Evolutionary conservation across 2,888 invertebrate genomes (phyloP).

Genomic region (Hydraecia micacea): DNA sequence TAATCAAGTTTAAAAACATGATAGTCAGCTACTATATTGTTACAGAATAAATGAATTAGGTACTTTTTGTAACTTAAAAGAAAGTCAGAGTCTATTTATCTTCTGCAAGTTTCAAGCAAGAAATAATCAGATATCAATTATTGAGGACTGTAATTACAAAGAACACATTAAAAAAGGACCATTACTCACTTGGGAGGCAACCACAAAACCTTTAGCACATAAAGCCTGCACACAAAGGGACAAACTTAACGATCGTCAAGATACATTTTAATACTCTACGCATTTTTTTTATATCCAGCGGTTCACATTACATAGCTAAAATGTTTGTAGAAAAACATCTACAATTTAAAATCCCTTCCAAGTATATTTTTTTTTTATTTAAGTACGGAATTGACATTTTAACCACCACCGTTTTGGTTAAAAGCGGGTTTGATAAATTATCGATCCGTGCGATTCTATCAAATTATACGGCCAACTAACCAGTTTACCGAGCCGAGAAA

Average conservation of each 20-base stretch:
- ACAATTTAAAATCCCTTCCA: not conserved
- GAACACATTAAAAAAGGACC: slow-evolving; percentile 30
- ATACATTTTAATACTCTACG: slow-evolving; percentile 40
- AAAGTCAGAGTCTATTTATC: slow-evolving; percentile 15
- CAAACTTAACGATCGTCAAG: slow-evolving; percentile 44
- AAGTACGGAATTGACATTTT: not conserved
- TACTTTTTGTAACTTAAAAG: not conserved
- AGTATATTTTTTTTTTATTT: not conserved
- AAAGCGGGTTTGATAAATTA: slow-evolving; percentile 15
- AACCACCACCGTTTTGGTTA: not conserved
- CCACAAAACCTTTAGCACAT: slow-evolving; percentile 33
- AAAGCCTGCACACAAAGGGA: slow-evolving; percentile 34
- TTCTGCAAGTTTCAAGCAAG: slow-evolving; percentile 17
- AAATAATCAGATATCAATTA: slow-evolving; percentile 25
- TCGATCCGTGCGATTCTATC: slow-evolving; percentile 19
- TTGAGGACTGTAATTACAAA: slow-evolving; percentile 28
- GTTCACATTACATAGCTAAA: slow-evolving; percentile 18
- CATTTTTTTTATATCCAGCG: slow-evolving; percentile 25
- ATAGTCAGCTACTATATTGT: not conserved
- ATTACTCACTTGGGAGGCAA: slow-evolving; percentile 39
- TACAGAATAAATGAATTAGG: not conserved
- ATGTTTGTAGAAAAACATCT: slow-evolving; percentile 7
- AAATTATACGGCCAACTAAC: slow-evolving; percentile 15
- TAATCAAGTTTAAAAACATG: not conserved
- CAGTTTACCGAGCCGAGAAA: slow-evolving; percentile 12